phyloP scores from a whole-genome alignment of 2,113 vertebrate genomes.

The Trematocara nigrifrons region DNA sequence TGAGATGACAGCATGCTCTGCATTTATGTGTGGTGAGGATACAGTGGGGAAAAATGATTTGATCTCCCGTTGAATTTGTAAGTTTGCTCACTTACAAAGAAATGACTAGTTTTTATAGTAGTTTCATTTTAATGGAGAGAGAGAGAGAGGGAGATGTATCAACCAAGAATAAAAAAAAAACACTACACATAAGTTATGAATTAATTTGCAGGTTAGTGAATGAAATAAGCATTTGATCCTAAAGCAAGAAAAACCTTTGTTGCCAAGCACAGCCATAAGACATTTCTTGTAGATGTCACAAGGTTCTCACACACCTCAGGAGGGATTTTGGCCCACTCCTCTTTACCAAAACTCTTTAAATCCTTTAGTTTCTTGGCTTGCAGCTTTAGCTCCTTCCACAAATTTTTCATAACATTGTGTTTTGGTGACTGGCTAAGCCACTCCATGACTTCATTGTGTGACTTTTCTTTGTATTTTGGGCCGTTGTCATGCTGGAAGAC shows the following conservation, averaged over 20 bases:
- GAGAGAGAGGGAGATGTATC: neutral
- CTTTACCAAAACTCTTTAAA: neutral
- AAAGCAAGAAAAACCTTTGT: neutral
- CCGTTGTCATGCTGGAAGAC: neutral
- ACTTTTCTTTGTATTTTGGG: neutral
- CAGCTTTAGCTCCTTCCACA: neutral
- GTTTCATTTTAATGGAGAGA: neutral
- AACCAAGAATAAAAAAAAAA: neutral
- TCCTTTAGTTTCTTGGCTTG: neutral
- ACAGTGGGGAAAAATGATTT: neutral
- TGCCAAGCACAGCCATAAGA: neutral
- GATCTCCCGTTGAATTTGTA: neutral
- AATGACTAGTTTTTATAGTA: neutral
- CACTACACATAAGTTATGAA: neutral
- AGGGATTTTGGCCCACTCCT: neutral
- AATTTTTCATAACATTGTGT: neutral
- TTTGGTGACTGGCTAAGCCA: neutral
- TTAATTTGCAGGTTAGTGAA: neutral
- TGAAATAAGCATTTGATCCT: neutral
- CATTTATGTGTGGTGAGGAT: neutral
- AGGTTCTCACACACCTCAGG: neutral
- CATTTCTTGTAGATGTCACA: neutral
- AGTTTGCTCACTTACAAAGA: neutral
- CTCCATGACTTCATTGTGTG: neutral
- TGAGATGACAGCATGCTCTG: neutral